Percentiles rank a stretch among this genome's conserved stretches.
Conservation (phyloP, 2,797 vertebrate genomes). For the Poeciliopsis infans region DNA sequence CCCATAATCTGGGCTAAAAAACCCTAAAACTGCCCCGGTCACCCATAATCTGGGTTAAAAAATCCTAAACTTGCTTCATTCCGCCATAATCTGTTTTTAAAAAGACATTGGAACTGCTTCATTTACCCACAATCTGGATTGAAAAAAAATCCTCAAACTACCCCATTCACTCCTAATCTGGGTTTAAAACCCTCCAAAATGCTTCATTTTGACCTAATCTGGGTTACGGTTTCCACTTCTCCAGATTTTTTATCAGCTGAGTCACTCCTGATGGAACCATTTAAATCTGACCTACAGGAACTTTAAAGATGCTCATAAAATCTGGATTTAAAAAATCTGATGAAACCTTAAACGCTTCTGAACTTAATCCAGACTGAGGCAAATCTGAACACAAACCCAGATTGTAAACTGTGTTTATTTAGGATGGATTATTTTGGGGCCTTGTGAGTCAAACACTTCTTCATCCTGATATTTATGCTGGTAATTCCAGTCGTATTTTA, state of each 20-base stretch:
- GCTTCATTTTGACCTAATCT: not conserved
- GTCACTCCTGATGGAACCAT: not conserved
- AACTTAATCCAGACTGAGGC: too few relatives aligned
- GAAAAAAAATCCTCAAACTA: too few relatives aligned
- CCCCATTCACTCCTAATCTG: too few relatives aligned
- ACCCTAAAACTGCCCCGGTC: too few relatives aligned
- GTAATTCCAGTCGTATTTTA: constrained; percentile 7
- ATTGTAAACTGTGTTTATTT: not conserved
- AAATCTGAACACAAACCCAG: not conserved
- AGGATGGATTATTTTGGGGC: constrained; percentile 29
- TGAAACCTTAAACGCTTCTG: not conserved
- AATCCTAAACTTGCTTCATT: too few relatives aligned
- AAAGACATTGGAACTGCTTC: too few relatives aligned
- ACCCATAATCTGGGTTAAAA: too few relatives aligned
- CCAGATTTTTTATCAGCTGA: not conserved
- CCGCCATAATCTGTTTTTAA: too few relatives aligned
- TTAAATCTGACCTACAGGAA: not conserved
- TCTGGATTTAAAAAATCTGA: not conserved
- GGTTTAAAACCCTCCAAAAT: too few relatives aligned
- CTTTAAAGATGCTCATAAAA: not conserved
- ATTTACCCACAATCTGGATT: too few relatives aligned
- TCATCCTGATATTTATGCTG: not conserved
- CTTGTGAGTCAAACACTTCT: constrained; percentile 20
- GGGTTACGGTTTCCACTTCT: not conserved
- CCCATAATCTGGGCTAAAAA: too few relatives aligned